Evolutionary conservation across 2,888 invertebrate species (phyloP).

Genomic region (Hermaeophaga mercurialis): DNA sequence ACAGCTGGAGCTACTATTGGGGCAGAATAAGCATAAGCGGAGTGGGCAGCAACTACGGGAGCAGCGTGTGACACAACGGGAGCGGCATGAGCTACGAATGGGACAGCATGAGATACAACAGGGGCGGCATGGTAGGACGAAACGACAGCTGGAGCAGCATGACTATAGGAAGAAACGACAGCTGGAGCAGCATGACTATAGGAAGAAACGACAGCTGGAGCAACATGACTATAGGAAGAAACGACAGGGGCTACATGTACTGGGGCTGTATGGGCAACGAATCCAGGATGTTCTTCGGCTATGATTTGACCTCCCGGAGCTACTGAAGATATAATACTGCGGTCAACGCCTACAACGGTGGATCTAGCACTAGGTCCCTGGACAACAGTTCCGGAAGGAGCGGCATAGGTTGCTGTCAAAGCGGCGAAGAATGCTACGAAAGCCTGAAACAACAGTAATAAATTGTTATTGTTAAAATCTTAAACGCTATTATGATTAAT

Average conservation of each 20-base stretch:
- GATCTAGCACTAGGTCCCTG: constrained; percentile 47
- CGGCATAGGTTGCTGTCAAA: constrained; percentile 42
- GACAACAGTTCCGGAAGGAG: constrained; percentile 41
- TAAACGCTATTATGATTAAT: too few species aligned
- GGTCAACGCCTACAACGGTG: constrained; percentile 46
- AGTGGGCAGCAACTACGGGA: constrained; percentile 29
- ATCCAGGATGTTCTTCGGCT: constrained; percentile 38
- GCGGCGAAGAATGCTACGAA: constrained; percentile 43
- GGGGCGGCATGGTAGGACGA: constrained; percentile 28
- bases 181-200: constrained; percentile 24
- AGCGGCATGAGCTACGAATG: constrained; percentile 31
- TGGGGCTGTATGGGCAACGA: constrained; percentile 35
- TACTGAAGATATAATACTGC: constrained; percentile 45
- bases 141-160: constrained; percentile 33
- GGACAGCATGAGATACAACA: constrained; percentile 26
- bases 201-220: constrained; percentile 32
- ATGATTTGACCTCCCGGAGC: constrained; percentile 46
- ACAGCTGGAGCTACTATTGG: constrained; percentile 33
- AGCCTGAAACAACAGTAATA: constrained; percentile 30
- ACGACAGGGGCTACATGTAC: constrained; percentile 32
- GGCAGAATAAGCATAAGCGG: too few species aligned
- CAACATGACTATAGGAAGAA: constrained; percentile 26
- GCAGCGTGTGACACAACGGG: constrained; percentile 32
- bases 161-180: constrained; percentile 29
- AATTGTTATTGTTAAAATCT: too few species aligned